Evolutionary conservation across 2,113 vertebrate genomes (phyloP).

Genomic region (Pseudopipra pipra): DNA sequence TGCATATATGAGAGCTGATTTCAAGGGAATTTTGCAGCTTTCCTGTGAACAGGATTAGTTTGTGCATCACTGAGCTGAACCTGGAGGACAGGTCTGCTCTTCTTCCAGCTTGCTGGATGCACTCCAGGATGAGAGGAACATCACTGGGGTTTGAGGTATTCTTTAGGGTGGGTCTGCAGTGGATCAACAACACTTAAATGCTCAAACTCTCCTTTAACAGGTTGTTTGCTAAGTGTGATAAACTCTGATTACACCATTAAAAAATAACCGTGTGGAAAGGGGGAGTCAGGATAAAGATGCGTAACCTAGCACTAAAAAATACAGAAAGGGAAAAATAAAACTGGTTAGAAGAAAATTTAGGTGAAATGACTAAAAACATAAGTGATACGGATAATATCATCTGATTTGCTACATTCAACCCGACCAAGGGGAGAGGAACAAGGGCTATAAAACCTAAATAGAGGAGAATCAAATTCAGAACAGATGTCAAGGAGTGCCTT

Average conservation of each 20-base stretch:
- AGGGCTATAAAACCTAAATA: slow-evolving; percentile 38
- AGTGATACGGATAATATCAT: neutral
- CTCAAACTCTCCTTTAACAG: neutral
- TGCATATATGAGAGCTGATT: neutral
- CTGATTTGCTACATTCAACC: neutral
- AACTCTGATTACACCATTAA: neutral
- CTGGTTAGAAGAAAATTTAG: neutral
- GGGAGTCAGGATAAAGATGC: neutral
- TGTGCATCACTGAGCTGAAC: neutral
- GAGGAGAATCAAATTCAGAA: slow-evolving; percentile 10
- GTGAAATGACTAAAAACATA: neutral
- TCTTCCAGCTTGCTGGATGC: neutral
- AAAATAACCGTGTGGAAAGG: neutral
- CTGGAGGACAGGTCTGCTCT: neutral
- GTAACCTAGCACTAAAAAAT: neutral
- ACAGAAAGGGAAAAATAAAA: neutral
- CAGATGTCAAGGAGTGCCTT: slow-evolving; percentile 44
- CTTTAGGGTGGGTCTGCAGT: neutral
- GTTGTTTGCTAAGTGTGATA: neutral
- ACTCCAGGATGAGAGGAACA: neutral
- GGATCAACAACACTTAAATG: neutral
- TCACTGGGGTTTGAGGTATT: neutral
- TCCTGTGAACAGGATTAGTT: neutral
- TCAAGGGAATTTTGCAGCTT: neutral
- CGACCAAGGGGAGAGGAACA: neutral